A percentile compares a stretch with the other conserved stretches of the same genome.
These are phyloP conservation scores for Notarius quadriscutis DNA, from an alignment of 2,113 vertebrate species.

Conservation along the genomic window DNA sequence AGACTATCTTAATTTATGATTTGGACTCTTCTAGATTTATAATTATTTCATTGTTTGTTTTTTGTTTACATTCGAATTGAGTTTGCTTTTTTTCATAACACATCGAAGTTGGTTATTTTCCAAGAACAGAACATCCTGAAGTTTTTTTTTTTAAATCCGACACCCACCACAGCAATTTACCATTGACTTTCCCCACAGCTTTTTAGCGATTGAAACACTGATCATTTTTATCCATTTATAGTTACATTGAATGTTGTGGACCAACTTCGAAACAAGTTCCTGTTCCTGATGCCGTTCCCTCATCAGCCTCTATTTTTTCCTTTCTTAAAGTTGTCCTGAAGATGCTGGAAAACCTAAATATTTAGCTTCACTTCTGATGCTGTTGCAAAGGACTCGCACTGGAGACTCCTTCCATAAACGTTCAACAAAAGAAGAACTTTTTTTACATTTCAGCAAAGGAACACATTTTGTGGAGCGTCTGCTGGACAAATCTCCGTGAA, in stretches of 20 bases:
- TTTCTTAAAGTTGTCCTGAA: neutral
- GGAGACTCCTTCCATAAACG: neutral
- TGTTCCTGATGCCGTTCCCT: neutral
- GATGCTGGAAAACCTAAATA: neutral
- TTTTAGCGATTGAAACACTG: neutral
- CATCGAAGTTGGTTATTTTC: neutral
- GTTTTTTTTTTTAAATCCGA: no score
- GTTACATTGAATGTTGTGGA: neutral
- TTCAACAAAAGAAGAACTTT: neutral
- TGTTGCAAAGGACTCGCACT: neutral
- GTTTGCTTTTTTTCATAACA: neutral
- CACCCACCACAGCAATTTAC: neutral
- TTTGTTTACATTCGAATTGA: neutral
- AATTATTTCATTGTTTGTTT: neutral
- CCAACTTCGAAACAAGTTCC: neutral
- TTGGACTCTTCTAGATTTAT: neutral
- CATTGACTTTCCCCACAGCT: neutral
- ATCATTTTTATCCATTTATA: neutral
- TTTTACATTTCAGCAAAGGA: no score
- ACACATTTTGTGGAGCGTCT: neutral
- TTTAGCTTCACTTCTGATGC: neutral
- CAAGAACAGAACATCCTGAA: no score
- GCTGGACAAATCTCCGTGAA: neutral
- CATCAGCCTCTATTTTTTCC: neutral
- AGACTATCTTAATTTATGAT: neutral